Base-by-base conservation (phyloP, 2,888 invertebrate species). In the Thumatha senex region DNA sequence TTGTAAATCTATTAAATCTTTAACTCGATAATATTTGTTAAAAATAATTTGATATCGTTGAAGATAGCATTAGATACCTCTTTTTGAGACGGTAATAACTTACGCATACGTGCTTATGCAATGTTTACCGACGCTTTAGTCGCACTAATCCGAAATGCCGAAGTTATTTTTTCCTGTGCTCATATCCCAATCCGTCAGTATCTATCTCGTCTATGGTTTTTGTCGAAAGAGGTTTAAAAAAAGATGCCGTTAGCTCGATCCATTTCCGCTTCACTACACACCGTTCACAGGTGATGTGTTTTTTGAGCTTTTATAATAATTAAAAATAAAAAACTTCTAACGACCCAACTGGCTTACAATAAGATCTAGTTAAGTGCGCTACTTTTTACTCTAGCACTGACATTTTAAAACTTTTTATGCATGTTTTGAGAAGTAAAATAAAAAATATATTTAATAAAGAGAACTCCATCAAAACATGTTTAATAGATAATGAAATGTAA, bases 261-360 rank as follows among this genome's bases (percentile, higher is more conserved):
- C 84, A 80, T 90, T 90, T 90, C 89, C 89, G 89, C 89, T 80
- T 79, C 80, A 84, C 80, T 88, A 82, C 83, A 75, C 86, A 75
- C 74, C 81, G 82, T 80, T 75, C 85, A 89, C 88, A 87, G 88
- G 88, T 89, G 88, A 85, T 81, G 82, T 72, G 80, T 86, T 80
- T 80, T 67, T 74, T 76, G 70, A 76, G 76, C 76, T 78, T 84
- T 80, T 77, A 79, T 82, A 83, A 85, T 85, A 86, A 87, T 89
- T 84, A 86, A 88, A 86, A 86, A 77, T 75, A 80, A 82, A 84
- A 85, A 78, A 63, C 64, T 49, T 48, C 56, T 60, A 61, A 43
- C 41, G 70, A 65, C 71, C 73, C 77, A 70, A 71, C 72, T 71
- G 67, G 67, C 64, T 65, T 58, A 84, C 86, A 85, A 86, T 82